These are phyloP conservation scores for Listronotus oregonensis DNA, from an alignment of 1,140 invertebrate species.

Conservation along the genomic window DNA sequence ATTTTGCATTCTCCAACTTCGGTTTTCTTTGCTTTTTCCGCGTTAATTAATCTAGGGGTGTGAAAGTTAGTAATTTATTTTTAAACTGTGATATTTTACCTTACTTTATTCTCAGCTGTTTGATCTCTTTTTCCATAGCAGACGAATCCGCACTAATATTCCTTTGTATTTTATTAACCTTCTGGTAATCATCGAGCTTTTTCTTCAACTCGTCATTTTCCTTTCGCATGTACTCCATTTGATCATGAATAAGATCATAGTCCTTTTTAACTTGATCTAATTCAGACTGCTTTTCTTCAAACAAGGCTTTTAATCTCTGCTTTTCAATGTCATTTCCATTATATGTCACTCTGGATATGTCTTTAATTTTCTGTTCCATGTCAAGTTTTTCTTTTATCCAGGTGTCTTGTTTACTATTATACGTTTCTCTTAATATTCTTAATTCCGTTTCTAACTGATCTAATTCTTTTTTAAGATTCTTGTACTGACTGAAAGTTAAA, in stretches of 20 bases:
- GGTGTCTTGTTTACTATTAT: constrained; percentile 68
- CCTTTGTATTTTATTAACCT: constrained; percentile 79
- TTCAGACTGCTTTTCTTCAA: constrained; percentile 77
- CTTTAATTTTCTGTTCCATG: constrained; percentile 68
- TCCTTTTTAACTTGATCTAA: constrained; percentile 75
- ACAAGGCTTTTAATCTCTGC: constrained; percentile 67
- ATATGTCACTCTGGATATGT: constrained; percentile 66
- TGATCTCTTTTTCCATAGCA: constrained; percentile 75
- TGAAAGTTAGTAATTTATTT: constrained; percentile 13
- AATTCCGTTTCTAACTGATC: constrained; percentile 68
- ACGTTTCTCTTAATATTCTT: constrained; percentile 69
- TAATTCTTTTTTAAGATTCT: constrained; percentile 62
- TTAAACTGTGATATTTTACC: constrained; percentile 13
- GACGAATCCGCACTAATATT: constrained; percentile 76
- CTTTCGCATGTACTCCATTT: constrained; percentile 70
- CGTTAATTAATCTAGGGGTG: constrained; percentile 66
- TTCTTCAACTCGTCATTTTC: constrained; percentile 81
- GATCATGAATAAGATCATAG: constrained; percentile 71
- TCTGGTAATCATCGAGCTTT: constrained; percentile 85
- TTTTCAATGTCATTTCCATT: constrained; percentile 66
- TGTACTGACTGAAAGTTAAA: constrained; percentile 55
- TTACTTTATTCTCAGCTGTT: constrained; percentile 69
- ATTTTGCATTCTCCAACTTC: constrained; percentile 85
- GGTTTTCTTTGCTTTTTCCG: constrained; percentile 80
- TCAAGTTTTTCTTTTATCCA: constrained; percentile 77